Evolutionary conservation across 2,888 invertebrate species (phyloP).

Genomic region (Caenorhabditis panamensis): DNA sequence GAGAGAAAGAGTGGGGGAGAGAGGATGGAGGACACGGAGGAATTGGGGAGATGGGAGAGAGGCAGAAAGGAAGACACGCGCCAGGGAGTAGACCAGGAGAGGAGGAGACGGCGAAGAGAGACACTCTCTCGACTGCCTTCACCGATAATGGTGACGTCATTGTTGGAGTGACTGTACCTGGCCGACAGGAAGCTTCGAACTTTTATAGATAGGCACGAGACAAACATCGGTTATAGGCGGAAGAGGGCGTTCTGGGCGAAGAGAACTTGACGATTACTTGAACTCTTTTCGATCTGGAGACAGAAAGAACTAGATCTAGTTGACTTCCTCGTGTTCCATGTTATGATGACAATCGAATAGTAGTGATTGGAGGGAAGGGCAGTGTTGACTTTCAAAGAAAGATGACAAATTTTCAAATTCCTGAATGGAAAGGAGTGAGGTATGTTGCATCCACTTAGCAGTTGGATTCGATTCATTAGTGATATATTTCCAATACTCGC

Average conservation of each 20-base stretch:
- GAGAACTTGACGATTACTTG: neutral
- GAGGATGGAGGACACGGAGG: slow-evolving; percentile 16
- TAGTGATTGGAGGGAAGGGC: neutral
- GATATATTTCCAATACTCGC: too few relatives aligned
- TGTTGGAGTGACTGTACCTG: slow-evolving; percentile 44
- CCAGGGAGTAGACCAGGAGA: neutral
- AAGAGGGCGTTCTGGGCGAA: neutral
- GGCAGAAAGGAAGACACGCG: slow-evolving; percentile 5
- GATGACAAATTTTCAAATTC: too few relatives aligned
- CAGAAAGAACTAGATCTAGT: too few relatives aligned
- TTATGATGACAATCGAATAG: neutral
- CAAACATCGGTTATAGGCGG: slow-evolving; percentile 3
- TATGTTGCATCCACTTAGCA: too few relatives aligned
- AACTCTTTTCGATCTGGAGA: neutral
- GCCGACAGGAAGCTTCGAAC: slow-evolving; percentile 45
- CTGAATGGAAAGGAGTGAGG: too few relatives aligned
- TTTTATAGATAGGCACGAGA: slow-evolving; percentile 41
- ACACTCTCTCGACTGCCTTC: slow-evolving; percentile 3
- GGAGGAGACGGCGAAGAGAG: neutral
- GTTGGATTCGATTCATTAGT: too few relatives aligned
- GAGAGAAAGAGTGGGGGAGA: slow-evolving; percentile 15
- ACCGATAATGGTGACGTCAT: slow-evolving; percentile 43
- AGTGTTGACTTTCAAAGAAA: too few relatives aligned
- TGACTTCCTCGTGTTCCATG: too few relatives aligned
- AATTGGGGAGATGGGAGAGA: slow-evolving; percentile 12